phyloP scores from a whole-genome alignment of 2,797 vertebrate species.

The Lepidocolaptes lacrymiger region DNA sequence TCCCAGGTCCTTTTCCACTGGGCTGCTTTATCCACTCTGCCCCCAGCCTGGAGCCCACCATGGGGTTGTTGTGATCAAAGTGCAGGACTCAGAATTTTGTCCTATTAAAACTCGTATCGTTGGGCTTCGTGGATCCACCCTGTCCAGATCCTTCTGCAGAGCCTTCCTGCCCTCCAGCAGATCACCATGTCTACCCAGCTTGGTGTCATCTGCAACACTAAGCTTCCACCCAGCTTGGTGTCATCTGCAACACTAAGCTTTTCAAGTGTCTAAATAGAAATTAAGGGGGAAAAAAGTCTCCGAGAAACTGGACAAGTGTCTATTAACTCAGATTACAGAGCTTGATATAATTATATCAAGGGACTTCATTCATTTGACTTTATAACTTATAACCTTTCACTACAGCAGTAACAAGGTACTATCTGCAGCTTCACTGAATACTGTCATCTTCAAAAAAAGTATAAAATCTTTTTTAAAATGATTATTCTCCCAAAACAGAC shows the following conservation, averaged over 20 bases:
- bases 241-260: not conserved
- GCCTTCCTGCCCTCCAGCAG: not conserved
- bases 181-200: not conserved
- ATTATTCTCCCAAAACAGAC: not conserved
- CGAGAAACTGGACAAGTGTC: not conserved
- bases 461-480: rapidly evolving
- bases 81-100: not conserved
- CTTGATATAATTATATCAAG: not conserved
- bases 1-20: not conserved
- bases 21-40: not conserved
- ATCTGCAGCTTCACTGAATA: not conserved
- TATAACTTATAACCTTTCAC: not conserved
- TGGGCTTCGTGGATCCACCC: not conserved
- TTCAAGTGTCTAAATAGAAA: not conserved
- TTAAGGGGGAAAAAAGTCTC: too few relatives aligned
- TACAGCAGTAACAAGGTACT: not conserved
- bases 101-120: not conserved
- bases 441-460: not conserved
- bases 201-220: not conserved
- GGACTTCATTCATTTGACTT: not conserved
- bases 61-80: not conserved
- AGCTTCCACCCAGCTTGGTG: not conserved
- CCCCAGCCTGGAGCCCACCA: not conserved
- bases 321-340: not conserved
- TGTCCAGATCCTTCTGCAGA: not conserved